phyloP scores from a whole-genome alignment of 2,113 vertebrate species.

The Eira barbara region DNA sequence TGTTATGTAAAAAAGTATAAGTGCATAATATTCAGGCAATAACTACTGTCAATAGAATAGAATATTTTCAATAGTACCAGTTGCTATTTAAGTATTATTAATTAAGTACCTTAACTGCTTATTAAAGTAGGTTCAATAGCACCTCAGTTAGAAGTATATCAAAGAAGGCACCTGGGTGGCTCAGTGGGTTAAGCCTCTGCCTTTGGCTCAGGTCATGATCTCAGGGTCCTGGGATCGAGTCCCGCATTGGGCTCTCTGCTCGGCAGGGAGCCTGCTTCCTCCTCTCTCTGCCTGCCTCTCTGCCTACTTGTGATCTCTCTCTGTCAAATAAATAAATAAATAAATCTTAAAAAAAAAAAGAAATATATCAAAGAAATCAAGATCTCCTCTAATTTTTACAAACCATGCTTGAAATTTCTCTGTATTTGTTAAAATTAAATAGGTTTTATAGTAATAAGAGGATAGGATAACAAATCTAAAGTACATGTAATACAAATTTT shows the following conservation, averaged over 20 bases:
- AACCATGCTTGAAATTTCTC: not conserved
- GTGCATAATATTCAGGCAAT: not conserved
- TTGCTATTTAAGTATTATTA: not conserved
- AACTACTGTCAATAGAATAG: not conserved
- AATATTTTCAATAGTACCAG: not conserved
- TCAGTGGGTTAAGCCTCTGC: no score
- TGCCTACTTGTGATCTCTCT: no score
- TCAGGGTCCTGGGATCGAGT: no score
- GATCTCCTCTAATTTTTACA: not conserved
- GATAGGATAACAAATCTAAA: not conserved
- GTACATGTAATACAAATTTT: not conserved
- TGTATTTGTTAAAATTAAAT: conserved; percentile 24
- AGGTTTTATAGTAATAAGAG: not conserved
- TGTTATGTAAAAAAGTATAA: not conserved
- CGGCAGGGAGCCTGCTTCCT: no score
- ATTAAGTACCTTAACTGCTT: not conserved
- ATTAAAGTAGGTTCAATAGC: not conserved
- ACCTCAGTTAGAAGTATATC: not conserved
- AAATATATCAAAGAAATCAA: conserved; percentile 19
- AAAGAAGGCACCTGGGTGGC: not conserved
- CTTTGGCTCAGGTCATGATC: no score
- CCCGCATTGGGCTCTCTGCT: no score
- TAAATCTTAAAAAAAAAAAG: not conserved
- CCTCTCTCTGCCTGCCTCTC: no score
- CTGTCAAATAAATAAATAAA: no score